Percentiles rank a stretch among this genome's conserved stretches.
Conservation (phyloP, 2,113 vertebrate species). For the Ptilorrhoa leucosticta region DNA sequence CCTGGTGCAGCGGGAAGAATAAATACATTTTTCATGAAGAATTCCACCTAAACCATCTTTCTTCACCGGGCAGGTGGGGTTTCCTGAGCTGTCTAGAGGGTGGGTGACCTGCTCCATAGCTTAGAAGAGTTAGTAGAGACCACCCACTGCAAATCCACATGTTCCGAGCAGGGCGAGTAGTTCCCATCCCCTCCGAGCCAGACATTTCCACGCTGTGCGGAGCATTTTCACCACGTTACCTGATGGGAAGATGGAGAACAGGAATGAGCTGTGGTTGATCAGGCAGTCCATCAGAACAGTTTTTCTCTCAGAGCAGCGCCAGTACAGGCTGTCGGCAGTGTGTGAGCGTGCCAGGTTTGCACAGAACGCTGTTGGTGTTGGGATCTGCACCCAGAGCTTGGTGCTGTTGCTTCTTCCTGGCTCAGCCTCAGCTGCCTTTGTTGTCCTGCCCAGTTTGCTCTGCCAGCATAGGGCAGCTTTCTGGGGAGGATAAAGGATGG, state of each 20-base stretch:
- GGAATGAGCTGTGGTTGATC: neutral
- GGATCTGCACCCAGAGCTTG: neutral
- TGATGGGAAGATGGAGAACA: neutral
- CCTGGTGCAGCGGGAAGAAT: neutral
- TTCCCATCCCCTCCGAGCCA: neutral
- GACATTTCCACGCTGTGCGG: accelerated
- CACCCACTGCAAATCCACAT: neutral
- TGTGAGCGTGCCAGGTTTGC: neutral
- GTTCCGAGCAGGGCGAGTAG: neutral
- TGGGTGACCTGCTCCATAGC: neutral
- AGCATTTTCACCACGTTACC: neutral
- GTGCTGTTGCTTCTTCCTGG: neutral
- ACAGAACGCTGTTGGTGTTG: accelerated
- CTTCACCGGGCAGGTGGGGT: neutral
- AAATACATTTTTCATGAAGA: neutral
- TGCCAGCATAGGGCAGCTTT: neutral
- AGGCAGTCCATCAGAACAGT: neutral
- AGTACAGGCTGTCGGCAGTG: accelerated
- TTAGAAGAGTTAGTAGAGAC: neutral
- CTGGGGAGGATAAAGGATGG: neutral
- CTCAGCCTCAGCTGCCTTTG: accelerated
- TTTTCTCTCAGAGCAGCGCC: neutral
- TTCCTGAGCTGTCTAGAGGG: neutral
- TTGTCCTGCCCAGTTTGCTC: neutral
- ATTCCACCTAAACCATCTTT: neutral